Conservation (phyloP, 1,140 invertebrate species). For the Ptiloglossa arizonensis region DNA sequence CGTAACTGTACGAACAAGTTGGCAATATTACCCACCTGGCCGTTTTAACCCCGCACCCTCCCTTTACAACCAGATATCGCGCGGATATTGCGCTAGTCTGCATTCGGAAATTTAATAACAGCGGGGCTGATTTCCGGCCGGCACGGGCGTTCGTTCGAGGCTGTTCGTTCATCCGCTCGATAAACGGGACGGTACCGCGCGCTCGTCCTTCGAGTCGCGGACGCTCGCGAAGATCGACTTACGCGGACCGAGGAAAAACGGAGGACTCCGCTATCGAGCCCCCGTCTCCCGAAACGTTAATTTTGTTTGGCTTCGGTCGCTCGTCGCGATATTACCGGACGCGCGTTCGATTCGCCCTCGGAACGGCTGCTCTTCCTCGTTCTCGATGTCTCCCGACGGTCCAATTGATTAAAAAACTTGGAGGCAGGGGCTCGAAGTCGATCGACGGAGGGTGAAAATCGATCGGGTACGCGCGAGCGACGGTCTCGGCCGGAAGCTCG, state of each 20-base stretch:
- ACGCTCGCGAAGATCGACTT: not conserved
- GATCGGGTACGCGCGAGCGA: slow-evolving; percentile 2
- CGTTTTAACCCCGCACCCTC: slow-evolving; percentile 43
- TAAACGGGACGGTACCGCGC: no score
- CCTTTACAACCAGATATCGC: slow-evolving; percentile 35
- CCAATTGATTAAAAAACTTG: slow-evolving; percentile 48
- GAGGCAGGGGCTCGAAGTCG: slow-evolving; percentile 7
- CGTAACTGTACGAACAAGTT: slow-evolving; percentile 68
- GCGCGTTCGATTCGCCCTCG: not conserved
- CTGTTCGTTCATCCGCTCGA: slow-evolving; percentile 24
- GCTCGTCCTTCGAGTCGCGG: not conserved
- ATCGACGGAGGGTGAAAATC: slow-evolving; percentile 34
- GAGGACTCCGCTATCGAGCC: no score
- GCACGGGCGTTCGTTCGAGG: no score
- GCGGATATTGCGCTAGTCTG: slow-evolving; percentile 52
- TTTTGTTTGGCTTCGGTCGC: slow-evolving; percentile 44
- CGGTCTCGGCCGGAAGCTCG: not conserved
- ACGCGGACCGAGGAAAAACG: no score
- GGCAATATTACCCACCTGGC: slow-evolving; percentile 68
- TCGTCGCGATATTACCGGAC: slow-evolving; percentile 28
- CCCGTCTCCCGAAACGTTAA: slow-evolving; percentile 53
- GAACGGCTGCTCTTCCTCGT: not conserved
- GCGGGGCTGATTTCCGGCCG: slow-evolving; percentile 51
- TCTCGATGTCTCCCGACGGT: slow-evolving; percentile 1
- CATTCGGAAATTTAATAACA: slow-evolving; percentile 64